Conservation (phyloP, 2,888 invertebrate species). For the Dynastes tityus region DNA sequence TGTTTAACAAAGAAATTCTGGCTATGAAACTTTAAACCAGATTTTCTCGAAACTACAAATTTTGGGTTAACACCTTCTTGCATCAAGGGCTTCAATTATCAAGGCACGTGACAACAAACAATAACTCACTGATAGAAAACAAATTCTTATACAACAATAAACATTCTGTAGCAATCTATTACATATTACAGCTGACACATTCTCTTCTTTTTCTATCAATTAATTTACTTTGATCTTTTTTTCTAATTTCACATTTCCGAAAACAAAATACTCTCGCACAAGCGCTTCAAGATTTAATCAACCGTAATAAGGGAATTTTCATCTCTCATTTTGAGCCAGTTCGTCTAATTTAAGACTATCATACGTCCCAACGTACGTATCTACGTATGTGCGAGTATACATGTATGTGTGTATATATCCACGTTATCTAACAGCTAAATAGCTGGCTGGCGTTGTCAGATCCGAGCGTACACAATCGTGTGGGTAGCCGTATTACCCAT, state of each 20-base stretch:
- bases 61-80: no score
- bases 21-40: no score
- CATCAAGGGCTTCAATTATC: no score
- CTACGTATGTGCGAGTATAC: not conserved
- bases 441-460: slow-evolving; percentile 23
- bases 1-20: no score
- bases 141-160: no score
- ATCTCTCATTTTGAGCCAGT: not conserved
- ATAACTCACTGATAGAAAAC: no score
- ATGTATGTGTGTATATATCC: not conserved
- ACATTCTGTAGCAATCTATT: no score
- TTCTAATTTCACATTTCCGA: not conserved
- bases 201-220: no score
- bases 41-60: no score
- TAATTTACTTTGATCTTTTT: no score
- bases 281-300: not conserved
- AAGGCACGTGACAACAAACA: no score
- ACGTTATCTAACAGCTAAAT: slow-evolving; percentile 28
- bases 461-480: slow-evolving; percentile 46
- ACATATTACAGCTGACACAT: no score
- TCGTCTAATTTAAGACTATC: slow-evolving; percentile 5
- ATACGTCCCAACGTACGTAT: not conserved
- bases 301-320: not conserved
- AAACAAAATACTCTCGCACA: not conserved
- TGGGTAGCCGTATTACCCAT: slow-evolving; percentile 57